phyloP scores from a whole-genome alignment of 1,140 invertebrate genomes.

The Medauroidea extradentata region DNA sequence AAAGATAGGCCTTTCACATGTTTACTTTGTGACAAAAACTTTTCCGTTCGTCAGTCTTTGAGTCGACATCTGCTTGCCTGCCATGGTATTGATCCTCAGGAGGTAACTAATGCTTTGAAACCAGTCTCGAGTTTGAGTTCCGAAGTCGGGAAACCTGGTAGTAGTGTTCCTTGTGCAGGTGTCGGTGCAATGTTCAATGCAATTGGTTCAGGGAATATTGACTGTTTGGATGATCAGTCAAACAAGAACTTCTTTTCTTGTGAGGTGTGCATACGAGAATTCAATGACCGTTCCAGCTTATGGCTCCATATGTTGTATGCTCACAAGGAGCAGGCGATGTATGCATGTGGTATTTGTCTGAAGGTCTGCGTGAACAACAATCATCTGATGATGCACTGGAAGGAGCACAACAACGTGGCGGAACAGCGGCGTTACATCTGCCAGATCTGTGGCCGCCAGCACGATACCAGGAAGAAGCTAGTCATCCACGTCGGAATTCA shows the following conservation, averaged over 20 bases:
- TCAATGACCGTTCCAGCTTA: conserved; percentile 49
- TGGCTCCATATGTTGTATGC: conserved; percentile 53
- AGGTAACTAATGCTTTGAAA: conserved; percentile 10
- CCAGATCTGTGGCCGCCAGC: conserved; percentile 55
- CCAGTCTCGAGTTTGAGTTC: no score
- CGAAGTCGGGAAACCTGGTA: no score
- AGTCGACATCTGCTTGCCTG: conserved; percentile 45
- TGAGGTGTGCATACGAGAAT: conserved; percentile 49
- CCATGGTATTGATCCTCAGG: conserved; percentile 43
- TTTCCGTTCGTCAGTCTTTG: conserved; percentile 41
- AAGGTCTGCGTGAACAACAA: conserved; percentile 49
- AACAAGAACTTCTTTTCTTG: conserved; percentile 42
- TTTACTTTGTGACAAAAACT: conserved; percentile 45
- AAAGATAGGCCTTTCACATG: conserved; percentile 40
- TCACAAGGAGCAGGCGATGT: conserved; percentile 51
- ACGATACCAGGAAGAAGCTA: conserved; percentile 53
- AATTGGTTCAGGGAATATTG: background rate
- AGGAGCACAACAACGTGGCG: conserved; percentile 38
- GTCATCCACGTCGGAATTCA: conserved; percentile 55
- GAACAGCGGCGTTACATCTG: conserved; percentile 41
- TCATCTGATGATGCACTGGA: conserved; percentile 49
- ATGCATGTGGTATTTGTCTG: conserved; percentile 54
- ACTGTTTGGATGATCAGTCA: conserved; percentile 10
- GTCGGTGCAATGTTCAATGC: no score
- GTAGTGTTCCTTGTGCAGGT: background rate